Percentiles rank a stretch among this genome's conserved stretches.
These are phyloP conservation scores for Chaenocephalus aceratus DNA, from an alignment of 2,113 vertebrate species.

Conservation along the genomic window DNA sequence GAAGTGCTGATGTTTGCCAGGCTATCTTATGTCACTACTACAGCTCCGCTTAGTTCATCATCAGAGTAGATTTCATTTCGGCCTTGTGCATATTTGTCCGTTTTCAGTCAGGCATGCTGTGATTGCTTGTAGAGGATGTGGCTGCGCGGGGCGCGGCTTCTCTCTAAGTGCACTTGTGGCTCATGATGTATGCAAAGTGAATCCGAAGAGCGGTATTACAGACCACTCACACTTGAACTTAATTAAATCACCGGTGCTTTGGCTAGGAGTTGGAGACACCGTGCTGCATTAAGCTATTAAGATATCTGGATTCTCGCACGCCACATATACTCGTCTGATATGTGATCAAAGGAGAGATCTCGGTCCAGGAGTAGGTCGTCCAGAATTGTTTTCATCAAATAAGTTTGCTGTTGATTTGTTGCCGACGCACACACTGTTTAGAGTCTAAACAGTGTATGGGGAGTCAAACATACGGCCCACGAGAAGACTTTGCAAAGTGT, in stretches of 20 bases:
- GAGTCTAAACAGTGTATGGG: no score
- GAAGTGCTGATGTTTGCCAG: conserved; percentile 79
- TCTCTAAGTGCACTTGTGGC: conserved; percentile 69
- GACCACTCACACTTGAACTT: conserved; percentile 72
- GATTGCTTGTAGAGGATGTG: conserved; percentile 71
- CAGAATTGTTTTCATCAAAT: conserved; percentile 16
- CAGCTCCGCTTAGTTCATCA: conserved; percentile 64
- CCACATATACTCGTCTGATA: conserved; percentile 21
- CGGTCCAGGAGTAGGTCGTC: background rate
- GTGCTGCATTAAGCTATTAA: conserved; percentile 54
- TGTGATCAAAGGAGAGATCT: conserved; percentile 31
- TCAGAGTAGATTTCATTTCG: conserved; percentile 68
- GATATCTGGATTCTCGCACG: conserved; percentile 15
- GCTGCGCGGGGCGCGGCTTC: conserved; percentile 31
- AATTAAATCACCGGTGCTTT: conserved; percentile 78
- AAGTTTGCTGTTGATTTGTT: conserved; percentile 1
- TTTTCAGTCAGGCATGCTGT: conserved; percentile 58
- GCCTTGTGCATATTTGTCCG: conserved; percentile 62
- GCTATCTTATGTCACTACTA: conserved; percentile 62
- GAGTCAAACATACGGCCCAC: no score
- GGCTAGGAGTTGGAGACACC: conserved; percentile 46
- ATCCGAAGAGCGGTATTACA: conserved; percentile 69
- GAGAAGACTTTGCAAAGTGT: no score
- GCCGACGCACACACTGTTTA: background rate
- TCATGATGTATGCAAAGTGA: conserved; percentile 76